phyloP scores from a whole-genome alignment of 1,140 invertebrate species.

The Phymorhynchus buccinoides region DNA sequence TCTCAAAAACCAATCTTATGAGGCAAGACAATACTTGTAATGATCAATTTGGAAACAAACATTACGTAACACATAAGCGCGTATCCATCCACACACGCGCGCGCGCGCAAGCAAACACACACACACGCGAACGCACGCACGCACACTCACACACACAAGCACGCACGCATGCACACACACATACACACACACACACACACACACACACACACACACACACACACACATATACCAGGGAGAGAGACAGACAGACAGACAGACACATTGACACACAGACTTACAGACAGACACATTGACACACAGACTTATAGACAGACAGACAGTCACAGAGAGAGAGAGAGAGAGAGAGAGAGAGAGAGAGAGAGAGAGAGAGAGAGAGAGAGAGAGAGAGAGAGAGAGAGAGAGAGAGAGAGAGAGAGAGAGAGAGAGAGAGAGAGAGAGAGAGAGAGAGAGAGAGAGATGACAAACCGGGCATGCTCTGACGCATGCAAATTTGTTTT shows the following conservation, averaged over 20 bases:
- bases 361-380: conserved; percentile 18
- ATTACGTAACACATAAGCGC: no score
- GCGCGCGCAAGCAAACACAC: no score
- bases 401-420: neutral
- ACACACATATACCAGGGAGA: neutral
- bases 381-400: neutral
- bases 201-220: neutral
- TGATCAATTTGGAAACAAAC: no score
- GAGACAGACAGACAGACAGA: neutral
- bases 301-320: no score
- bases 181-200: neutral
- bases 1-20: no score
- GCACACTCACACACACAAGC: no score
- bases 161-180: no score
- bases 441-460: neutral
- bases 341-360: conserved; percentile 29
- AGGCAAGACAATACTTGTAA: no score
- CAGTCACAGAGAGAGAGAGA: conserved; percentile 19
- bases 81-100: no score
- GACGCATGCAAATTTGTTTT: neutral
- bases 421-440: neutral
- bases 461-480: no score
- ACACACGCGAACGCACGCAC: no score
- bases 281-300: neutral
- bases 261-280: neutral